Percentiles rank a stretch among this genome's conserved stretches.
Conservation (phyloP, 2,888 invertebrate genomes). For the Tetropium fuscum region DNA sequence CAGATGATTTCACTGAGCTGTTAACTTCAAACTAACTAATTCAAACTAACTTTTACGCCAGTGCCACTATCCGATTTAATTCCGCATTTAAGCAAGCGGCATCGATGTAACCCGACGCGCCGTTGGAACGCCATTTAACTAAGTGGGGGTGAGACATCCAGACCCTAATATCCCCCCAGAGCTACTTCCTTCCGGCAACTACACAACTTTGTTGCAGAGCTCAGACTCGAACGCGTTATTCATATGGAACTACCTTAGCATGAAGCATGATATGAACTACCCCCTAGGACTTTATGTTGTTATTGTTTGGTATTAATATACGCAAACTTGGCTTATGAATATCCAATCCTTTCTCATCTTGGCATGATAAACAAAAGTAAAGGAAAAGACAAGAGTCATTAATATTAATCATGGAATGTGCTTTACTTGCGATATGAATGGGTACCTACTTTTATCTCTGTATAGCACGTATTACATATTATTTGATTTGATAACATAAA, state of each 20-base stretch:
- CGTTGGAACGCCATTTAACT: not conserved
- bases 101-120: not conserved
- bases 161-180: constrained; percentile 3
- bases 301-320: constrained; percentile 16
- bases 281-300: constrained; percentile 11
- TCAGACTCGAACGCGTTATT: constrained; percentile 4
- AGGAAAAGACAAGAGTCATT: too few relatives aligned
- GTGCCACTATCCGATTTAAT: too few relatives aligned
- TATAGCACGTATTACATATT: too few relatives aligned
- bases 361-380: not conserved
- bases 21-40: too few relatives aligned
- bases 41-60: too few relatives aligned
- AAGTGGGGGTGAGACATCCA: not conserved
- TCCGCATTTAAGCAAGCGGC: not conserved
- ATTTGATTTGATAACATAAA: too few relatives aligned
- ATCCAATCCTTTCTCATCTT: constrained; percentile 7
- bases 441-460: too few relatives aligned
- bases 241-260: constrained; percentile 10
- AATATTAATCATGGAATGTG: too few relatives aligned
- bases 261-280: constrained; percentile 8
- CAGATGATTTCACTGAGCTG: too few relatives aligned
- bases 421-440: too few relatives aligned
- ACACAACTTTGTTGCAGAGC: constrained; percentile 5
- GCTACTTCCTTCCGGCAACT: constrained; percentile 8
- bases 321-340: constrained; percentile 18